Conservation (phyloP, 2,797 vertebrate species). For the Danionella dracula region DNA sequence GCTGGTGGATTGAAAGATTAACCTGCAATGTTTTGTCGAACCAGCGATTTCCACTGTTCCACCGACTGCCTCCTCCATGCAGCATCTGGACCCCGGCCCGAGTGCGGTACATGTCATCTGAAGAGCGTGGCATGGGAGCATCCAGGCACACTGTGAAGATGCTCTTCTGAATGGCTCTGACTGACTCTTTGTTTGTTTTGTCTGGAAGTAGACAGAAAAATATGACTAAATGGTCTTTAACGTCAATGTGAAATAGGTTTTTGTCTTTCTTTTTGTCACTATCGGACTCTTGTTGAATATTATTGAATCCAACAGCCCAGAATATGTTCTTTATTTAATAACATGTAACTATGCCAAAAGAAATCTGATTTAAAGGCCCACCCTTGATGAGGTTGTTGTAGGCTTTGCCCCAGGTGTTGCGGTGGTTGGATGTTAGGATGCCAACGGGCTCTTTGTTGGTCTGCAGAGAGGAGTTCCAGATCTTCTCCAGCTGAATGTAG, state of each 20-base stretch:
- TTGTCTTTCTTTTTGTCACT: no score
- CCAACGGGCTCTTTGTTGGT: slow-evolving; percentile 81
- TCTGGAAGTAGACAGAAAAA: slow-evolving; percentile 60
- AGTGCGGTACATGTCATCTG: slow-evolving; percentile 71
- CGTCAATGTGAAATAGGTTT: no score
- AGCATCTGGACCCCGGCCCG: slow-evolving; percentile 85
- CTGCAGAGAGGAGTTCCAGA: slow-evolving; percentile 80
- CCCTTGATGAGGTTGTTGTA: slow-evolving; percentile 85
- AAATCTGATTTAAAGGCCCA: slow-evolving; percentile 44
- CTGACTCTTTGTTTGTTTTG: slow-evolving; percentile 83
- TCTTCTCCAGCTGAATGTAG: slow-evolving; percentile 83
- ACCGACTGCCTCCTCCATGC: slow-evolving; percentile 66
- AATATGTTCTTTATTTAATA: neutral
- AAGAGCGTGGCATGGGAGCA: slow-evolving; percentile 67
- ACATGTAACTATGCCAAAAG: neutral
- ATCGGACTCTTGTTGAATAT: no score
- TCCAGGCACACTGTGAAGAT: slow-evolving; percentile 91
- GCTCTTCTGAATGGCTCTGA: slow-evolving; percentile 83
- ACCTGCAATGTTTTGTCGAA: slow-evolving; percentile 98
- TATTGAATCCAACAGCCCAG: no score
- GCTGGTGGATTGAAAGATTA: neutral
- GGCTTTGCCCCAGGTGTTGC: slow-evolving; percentile 87
- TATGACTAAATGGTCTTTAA: neutral
- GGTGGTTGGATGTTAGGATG: slow-evolving; percentile 88
- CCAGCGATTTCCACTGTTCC: slow-evolving; percentile 94